A percentile compares a stretch with the other conserved stretches of the same genome.
Conservation (phyloP, 2,797 vertebrate species). For the Acropternis orthonyx region DNA sequence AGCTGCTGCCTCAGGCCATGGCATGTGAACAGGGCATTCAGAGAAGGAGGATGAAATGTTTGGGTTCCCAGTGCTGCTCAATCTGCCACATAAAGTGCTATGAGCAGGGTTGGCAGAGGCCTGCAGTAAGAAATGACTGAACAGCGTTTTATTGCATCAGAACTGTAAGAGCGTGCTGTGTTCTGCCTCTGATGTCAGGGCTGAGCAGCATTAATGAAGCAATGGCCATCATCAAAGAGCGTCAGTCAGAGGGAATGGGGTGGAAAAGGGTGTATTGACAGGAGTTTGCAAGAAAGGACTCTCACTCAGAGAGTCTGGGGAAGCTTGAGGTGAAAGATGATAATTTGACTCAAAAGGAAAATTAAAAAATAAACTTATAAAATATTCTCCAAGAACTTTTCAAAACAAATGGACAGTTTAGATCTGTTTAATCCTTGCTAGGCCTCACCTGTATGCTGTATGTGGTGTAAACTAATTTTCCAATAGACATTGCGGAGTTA, state of each 20-base stretch:
- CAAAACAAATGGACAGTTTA: neutral
- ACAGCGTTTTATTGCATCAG: neutral
- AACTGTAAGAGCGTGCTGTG: neutral
- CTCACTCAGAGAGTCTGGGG: neutral
- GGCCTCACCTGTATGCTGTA: neutral
- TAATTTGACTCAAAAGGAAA: neutral
- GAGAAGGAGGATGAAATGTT: neutral
- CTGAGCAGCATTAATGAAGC: neutral
- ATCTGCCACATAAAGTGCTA: neutral
- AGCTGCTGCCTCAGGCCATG: neutral
- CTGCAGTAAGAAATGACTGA: neutral
- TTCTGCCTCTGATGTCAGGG: neutral
- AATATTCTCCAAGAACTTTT: neutral
- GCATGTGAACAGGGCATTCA: neutral
- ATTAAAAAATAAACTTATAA: neutral
- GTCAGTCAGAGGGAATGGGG: neutral
- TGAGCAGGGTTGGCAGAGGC: neutral
- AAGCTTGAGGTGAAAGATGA: neutral
- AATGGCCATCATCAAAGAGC: neutral
- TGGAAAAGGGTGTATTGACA: neutral
- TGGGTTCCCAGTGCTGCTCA: neutral
- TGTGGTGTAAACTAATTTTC: neutral
- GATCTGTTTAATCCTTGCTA: neutral
- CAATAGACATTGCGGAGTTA: neutral
- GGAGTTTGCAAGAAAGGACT: neutral